Evolutionary conservation across 1,140 invertebrate species (phyloP).

Genomic region (Neodiprion fabricii): DNA sequence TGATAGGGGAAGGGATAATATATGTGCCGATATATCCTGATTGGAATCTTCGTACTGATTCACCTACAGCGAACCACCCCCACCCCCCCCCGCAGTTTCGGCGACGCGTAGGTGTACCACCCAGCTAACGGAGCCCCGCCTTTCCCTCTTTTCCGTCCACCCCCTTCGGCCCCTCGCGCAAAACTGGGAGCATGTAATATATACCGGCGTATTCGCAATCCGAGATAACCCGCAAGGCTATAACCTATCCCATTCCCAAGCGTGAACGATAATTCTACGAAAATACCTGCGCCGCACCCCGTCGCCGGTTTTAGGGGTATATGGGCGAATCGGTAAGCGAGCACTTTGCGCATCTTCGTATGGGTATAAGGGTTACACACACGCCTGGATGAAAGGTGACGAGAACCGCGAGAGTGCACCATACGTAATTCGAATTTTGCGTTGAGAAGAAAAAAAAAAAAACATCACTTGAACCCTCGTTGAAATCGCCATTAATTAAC

Average conservation of each 20-base stretch:
- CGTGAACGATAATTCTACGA: neutral
- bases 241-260: neutral
- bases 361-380: too few relatives aligned
- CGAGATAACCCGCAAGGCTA: neutral
- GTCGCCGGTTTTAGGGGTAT: too few relatives aligned
- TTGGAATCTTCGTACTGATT: slow-evolving; percentile 29
- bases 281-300: neutral
- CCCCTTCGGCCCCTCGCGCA: neutral
- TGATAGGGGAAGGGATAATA: slow-evolving; percentile 14
- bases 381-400: too few relatives aligned
- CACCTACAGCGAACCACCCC: slow-evolving; percentile 1
- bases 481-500: too few relatives aligned
- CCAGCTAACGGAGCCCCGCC: neutral
- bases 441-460: too few relatives aligned
- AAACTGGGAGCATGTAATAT: neutral
- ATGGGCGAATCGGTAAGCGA: too few relatives aligned
- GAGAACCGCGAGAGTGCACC: too few relatives aligned
- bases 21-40: slow-evolving; percentile 32
- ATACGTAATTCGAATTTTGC: too few relatives aligned
- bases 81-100: too few relatives aligned
- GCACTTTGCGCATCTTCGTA: too few relatives aligned
- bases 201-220: slow-evolving; percentile 1
- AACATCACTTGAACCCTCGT: too few relatives aligned
- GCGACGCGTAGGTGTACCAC: too few relatives aligned
- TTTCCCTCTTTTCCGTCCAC: neutral